Percentiles rank a stretch among this genome's conserved stretches.
These are phyloP conservation scores for Tachysurus fulvidraco DNA, from an alignment of 2,113 vertebrate genomes.

Conservation along the genomic window DNA sequence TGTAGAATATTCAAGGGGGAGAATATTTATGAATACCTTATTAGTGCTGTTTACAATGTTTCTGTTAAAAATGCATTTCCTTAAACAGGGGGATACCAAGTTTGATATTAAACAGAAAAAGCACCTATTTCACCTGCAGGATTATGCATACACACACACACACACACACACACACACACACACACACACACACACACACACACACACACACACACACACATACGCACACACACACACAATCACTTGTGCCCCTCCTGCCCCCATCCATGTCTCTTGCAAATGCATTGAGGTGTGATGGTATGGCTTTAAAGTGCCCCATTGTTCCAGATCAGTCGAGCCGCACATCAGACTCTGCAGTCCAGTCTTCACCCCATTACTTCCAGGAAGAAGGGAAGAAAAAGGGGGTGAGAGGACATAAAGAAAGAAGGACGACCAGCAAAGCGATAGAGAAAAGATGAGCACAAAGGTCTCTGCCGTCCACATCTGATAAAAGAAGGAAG, in stretches of 20 bases:
- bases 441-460: conserved; percentile 34
- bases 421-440: conserved; percentile 38
- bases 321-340: conserved; percentile 71
- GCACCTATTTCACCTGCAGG: not conserved
- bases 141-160: not conserved
- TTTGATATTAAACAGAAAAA: not conserved
- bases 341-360: conserved; percentile 57
- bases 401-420: conserved; percentile 52
- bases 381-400: conserved; percentile 59
- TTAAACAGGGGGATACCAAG: not conserved
- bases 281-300: conserved; percentile 67
- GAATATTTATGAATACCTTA: not conserved
- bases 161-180: conserved; percentile 42
- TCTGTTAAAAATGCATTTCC: not conserved
- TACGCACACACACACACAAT: too few species aligned
- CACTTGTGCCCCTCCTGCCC: conserved; percentile 26
- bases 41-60: not conserved
- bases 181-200: conserved; percentile 38
- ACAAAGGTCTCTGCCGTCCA: conserved; percentile 57
- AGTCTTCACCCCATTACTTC: conserved; percentile 67
- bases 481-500: conserved; percentile 64
- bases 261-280: conserved; percentile 54
- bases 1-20: not conserved
- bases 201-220: conserved; percentile 35
- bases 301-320: conserved; percentile 66